Evolutionary conservation across 1,140 invertebrate species (phyloP), one percentile per base, ranked within the genome.

Genomic region (Pygmarrhopalites habei): DNA sequence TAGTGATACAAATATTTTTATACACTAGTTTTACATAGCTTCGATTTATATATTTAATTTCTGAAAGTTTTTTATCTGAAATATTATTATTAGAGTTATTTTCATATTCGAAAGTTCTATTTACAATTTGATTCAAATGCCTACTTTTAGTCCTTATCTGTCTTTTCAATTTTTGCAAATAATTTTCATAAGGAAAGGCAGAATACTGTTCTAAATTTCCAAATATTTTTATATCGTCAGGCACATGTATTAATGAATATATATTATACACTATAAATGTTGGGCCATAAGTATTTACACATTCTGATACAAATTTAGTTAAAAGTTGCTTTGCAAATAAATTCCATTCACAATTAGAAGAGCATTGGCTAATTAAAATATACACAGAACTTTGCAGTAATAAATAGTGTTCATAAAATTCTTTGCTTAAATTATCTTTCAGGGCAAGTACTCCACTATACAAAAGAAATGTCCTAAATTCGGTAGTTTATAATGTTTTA

Each of bases 171-270:
- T 1, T 32, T 49, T 59, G 46, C 39, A 62, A 19, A 51, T 53
- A 55, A 44, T 61, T 65, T 57, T 68, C 67, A 57, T 52, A 68
- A 0, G 59, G 58, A 62, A 66, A 68, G 0, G 64, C 59, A 35
- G 28, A 49, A 3, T 25, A 29, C 19, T 55, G 21, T 35, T 68
- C 60, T 30, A 68, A 41, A 1, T 21, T 17, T 29, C 61, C 65
- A 52, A 29, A 63, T 14, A n/a, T 52, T 14, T 26, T 46, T 17
- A 29, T 41, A 39, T 68, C 67, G 17, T 68, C 35, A 2, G 55
- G 30, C 3, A 68, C 1, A 49, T 68, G 67, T 23, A 65, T 46
- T 1, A 68, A 47, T 25, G 28, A 30, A 49, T 68, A 63, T 2
- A 65, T 46, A 65, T 68, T 68, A 57, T 65, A 65, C 23, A 61